Evolutionary conservation across 2,113 vertebrate species (phyloP).

Genomic region (Carassius gibelio): DNA sequence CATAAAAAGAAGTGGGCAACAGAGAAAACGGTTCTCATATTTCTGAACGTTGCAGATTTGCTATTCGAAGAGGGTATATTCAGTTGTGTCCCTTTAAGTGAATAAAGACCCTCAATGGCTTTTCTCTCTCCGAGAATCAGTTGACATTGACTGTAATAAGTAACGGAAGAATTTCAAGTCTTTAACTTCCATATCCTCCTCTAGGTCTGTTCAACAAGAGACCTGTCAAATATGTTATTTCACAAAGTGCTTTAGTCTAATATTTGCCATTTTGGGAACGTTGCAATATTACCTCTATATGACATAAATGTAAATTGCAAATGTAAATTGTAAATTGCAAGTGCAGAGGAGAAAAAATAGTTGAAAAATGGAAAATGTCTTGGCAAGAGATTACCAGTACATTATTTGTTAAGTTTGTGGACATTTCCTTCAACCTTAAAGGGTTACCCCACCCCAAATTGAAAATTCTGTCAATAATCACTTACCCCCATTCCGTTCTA

Average conservation of each 20-base stretch:
- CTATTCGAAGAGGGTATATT: conserved; percentile 37
- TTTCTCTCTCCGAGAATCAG: not conserved
- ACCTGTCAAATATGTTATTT: conserved; percentile 5
- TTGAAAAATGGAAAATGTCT: not conserved
- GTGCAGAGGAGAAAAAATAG: not conserved
- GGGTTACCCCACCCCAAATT: too few species aligned
- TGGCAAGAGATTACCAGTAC: too few species aligned
- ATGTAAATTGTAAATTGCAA: not conserved
- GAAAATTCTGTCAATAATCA: too few species aligned
- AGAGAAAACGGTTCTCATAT: conserved; percentile 22
- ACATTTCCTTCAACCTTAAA: too few species aligned
- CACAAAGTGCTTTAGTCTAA: not conserved
- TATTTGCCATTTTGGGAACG: not conserved
- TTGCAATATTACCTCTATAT: not conserved
- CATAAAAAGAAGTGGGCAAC: conserved; percentile 35
- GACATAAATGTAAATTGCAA: not conserved
- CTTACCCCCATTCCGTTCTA: too few species aligned
- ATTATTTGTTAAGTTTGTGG: too few species aligned
- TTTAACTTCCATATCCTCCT: not conserved
- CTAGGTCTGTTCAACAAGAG: not conserved
- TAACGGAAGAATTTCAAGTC: conserved; percentile 1
- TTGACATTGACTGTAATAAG: conserved; percentile 34
- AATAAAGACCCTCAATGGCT: conserved; percentile 18
- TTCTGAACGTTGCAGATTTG: conserved; percentile 17
- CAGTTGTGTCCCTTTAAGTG: conserved; percentile 4